Evolutionary conservation across 2,113 vertebrate genomes (phyloP).

Genomic region (Formicarius rufipectus): DNA sequence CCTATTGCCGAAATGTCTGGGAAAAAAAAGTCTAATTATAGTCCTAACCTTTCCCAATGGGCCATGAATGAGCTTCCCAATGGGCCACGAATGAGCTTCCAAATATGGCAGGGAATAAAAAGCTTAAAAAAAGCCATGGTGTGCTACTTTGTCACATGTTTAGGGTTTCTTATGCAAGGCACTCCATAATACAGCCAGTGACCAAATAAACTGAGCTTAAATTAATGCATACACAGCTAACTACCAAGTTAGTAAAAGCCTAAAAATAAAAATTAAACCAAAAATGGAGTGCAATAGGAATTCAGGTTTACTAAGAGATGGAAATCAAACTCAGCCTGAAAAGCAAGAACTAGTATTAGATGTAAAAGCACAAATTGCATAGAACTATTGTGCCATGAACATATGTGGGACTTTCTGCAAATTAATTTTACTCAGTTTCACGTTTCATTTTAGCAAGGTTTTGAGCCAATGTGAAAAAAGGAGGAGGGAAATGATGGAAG

Average conservation of each 20-base stretch:
- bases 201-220: not conserved
- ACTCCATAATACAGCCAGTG: not conserved
- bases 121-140: not conserved
- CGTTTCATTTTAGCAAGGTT: not conserved
- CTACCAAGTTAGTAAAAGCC: not conserved
- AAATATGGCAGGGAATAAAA: conserved; percentile 43
- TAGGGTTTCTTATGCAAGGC: not conserved
- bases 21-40: conserved; percentile 79
- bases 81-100: conserved; percentile 71
- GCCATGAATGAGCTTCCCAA: conserved; percentile 73
- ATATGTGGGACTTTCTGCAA: not conserved
- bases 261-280: not conserved
- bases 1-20: conserved; percentile 68
- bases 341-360: not conserved
- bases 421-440: not conserved
- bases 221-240: not conserved
- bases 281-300: not conserved
- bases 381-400: not conserved
- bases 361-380: not conserved
- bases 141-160: conserved; percentile 29
- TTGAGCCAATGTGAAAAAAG: not conserved
- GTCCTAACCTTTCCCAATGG: conserved; percentile 75
- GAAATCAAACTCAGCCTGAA: not conserved
- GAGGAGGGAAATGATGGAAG: not conserved
- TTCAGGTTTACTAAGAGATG: not conserved